phyloP scores from a whole-genome alignment of 2,797 vertebrate species.

The Brachymystax lenok region DNA sequence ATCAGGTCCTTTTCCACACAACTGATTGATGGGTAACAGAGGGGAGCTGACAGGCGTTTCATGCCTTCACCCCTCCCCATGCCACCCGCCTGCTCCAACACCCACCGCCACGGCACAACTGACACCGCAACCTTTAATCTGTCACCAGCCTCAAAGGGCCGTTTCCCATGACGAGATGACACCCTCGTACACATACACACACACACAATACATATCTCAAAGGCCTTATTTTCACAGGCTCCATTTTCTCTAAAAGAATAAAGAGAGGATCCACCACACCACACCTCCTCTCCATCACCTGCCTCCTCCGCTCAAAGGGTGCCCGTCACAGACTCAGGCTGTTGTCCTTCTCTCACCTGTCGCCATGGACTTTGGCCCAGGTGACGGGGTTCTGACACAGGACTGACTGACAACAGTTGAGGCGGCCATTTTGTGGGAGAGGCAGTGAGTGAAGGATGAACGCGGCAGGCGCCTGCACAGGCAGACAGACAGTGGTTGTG shows the following conservation, averaged over 20 bases:
- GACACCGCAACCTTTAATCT: constrained; percentile 41
- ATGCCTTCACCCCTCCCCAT: constrained; percentile 26
- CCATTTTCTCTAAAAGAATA: background rate
- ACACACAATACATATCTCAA: background rate
- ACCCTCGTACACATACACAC: background rate
- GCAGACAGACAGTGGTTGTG: background rate
- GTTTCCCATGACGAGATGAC: constrained; percentile 1
- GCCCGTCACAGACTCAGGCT: background rate
- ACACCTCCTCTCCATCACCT: background rate
- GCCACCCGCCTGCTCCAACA: background rate
- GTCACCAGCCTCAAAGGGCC: constrained; percentile 35
- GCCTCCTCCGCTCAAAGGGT: background rate
- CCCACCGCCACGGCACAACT: constrained; percentile 9
- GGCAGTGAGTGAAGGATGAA: background rate
- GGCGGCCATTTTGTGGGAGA: background rate
- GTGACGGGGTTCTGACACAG: constrained; percentile 6
- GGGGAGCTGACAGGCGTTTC: constrained; percentile 46
- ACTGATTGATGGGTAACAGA: constrained; percentile 55
- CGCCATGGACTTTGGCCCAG: background rate
- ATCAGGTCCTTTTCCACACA: constrained; percentile 22
- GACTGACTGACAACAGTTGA: constrained; percentile 18
- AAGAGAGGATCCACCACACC: background rate
- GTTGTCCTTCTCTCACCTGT: constrained; percentile 5
- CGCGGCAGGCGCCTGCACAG: background rate
- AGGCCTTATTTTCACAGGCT: background rate